Conservation (phyloP, 2,797 vertebrate species). For the Huso huso region DNA sequence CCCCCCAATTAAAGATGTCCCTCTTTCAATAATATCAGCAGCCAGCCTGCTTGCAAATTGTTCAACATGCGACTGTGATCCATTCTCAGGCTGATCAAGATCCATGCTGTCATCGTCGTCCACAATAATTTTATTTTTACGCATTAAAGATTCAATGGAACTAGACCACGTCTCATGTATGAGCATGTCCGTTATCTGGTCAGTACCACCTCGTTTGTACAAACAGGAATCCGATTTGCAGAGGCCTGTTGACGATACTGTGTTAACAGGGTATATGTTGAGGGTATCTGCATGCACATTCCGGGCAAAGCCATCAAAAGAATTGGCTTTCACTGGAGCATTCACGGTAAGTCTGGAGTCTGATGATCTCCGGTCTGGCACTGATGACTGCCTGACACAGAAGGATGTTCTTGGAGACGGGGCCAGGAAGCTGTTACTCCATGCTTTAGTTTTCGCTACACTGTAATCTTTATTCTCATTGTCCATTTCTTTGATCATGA, state of each 20-base stretch:
- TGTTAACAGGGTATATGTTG: conserved; percentile 62
- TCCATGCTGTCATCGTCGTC: conserved; percentile 62
- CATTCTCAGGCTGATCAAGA: conserved; percentile 45
- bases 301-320: conserved; percentile 84
- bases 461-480: conserved; percentile 76
- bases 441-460: conserved; percentile 73
- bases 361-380: conserved; percentile 77
- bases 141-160: conserved; percentile 93
- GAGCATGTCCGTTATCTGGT: conserved; percentile 87
- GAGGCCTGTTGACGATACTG: conserved; percentile 67
- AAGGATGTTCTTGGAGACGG: conserved; percentile 69
- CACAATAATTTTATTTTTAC: conserved; percentile 90
- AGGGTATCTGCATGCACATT: conserved; percentile 69
- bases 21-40: conserved; percentile 69
- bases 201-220: conserved; percentile 75
- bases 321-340: conserved; percentile 85
- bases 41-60: conserved; percentile 68
- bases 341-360: conserved; percentile 79
- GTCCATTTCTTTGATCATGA: conserved; percentile 88
- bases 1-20: conserved; percentile 56
- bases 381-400: conserved; percentile 83
- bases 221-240: conserved; percentile 95
- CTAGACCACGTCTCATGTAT: conserved; percentile 94
- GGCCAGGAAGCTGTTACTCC: conserved; percentile 72
- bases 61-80: conserved; percentile 64